A percentile compares a stretch with the other conserved stretches of the same genome.
These are phyloP conservation scores for Luperina testacea DNA, from an alignment of 2,888 invertebrate species.

Conservation along the genomic window DNA sequence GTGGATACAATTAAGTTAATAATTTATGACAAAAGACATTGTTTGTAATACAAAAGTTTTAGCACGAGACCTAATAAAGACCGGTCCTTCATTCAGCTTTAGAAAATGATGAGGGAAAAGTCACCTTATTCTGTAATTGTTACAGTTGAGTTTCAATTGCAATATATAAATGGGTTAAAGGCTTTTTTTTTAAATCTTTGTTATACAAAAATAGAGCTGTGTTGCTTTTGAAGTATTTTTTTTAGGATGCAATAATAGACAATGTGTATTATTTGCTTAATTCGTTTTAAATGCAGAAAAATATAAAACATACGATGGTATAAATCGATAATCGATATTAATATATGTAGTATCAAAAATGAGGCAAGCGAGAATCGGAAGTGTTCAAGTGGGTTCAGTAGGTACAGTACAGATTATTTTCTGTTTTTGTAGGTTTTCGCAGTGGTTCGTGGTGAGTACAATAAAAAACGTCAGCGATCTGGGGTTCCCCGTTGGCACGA, in stretches of 20 bases:
- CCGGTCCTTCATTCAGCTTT: constrained; percentile 33
- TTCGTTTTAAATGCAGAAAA: constrained; percentile 63
- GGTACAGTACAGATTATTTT: neutral
- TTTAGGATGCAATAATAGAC: neutral
- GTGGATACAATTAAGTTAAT: constrained; percentile 10
- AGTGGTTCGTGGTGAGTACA: neutral
- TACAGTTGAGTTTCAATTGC: constrained; percentile 6
- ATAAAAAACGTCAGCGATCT: neutral
- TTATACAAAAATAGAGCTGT: neutral
- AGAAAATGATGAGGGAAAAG: neutral
- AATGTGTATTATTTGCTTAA: constrained; percentile 20
- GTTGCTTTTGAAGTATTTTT: neutral
- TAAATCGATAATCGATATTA: constrained; percentile 56
- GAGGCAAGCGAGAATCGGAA: neutral
- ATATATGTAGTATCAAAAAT: constrained; percentile 34
- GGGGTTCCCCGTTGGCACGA: neutral
- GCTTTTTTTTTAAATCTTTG: neutral
- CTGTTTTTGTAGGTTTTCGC: neutral
- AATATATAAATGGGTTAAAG: neutral
- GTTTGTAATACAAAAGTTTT: constrained; percentile 24
- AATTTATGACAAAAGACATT: constrained; percentile 18
- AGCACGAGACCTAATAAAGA: constrained; percentile 14
- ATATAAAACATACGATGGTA: constrained; percentile 43
- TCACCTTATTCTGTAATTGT: fast-evolving
- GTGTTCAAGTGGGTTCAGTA: constrained; percentile 36